phyloP scores from a whole-genome alignment of 2,888 invertebrate genomes.

The Sthenelais limicola region DNA sequence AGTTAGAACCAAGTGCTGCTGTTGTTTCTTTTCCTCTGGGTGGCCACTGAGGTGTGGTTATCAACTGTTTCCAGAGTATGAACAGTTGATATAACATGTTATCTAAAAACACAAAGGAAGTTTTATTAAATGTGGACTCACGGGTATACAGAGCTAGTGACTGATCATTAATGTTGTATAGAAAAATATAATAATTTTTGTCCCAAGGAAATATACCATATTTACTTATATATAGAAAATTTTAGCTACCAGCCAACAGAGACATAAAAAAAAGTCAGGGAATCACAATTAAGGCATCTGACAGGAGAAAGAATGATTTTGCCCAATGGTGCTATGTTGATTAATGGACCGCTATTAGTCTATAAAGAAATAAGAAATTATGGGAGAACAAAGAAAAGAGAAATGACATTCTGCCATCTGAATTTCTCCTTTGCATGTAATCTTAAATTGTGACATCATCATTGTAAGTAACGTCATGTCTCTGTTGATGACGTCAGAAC shows the following conservation, averaged over 20 bases:
- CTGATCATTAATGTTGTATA: constrained; percentile 18
- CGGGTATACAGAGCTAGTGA: constrained; percentile 37
- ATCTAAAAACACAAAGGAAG: constrained; percentile 35
- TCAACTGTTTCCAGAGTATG: no score
- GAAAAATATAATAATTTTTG: constrained; percentile 9
- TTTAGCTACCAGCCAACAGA: constrained; percentile 6
- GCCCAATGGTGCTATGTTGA: constrained; percentile 35
- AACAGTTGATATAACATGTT: constrained; percentile 26
- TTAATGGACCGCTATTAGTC: background rate
- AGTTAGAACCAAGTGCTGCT: no score
- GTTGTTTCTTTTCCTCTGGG: constrained; percentile 24
- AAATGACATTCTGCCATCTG: background rate
- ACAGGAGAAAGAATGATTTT: background rate
- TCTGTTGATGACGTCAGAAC: constrained; percentile 8
- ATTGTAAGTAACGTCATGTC: background rate
- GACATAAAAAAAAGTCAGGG: background rate
- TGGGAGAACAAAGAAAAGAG: background rate
- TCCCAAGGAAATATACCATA: constrained; percentile 26
- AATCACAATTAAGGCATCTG: constrained; percentile 11
- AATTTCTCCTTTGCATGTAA: constrained; percentile 9
- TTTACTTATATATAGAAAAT: constrained; percentile 5
- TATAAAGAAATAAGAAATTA: constrained; percentile 4
- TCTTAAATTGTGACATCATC: background rate
- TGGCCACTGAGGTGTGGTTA: constrained; percentile 24
- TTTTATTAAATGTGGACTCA: constrained; percentile 28